Evolutionary conservation across 2,888 invertebrate genomes (phyloP).

Genomic region (Notodonta dromedarius): DNA sequence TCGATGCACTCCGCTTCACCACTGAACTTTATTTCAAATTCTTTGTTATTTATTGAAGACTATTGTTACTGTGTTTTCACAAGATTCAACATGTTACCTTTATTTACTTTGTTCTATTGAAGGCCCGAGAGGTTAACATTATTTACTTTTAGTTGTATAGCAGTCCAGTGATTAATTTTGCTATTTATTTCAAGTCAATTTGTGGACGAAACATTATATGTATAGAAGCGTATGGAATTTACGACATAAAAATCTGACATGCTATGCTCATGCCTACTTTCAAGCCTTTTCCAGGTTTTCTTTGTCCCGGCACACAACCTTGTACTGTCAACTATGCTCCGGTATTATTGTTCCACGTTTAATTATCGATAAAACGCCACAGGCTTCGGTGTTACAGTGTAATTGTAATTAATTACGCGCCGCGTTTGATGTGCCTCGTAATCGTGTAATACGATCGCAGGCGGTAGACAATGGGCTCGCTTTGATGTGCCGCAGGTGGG

Average conservation of each 20-base stretch:
- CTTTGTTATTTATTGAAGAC: neutral
- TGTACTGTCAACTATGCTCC: neutral
- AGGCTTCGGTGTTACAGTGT: conserved; percentile 15
- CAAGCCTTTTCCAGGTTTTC: too few relatives aligned
- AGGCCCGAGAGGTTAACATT: neutral
- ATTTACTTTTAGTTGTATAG: too few relatives aligned
- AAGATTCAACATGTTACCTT: neutral
- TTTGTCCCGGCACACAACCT: too few relatives aligned
- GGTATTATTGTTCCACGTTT: conserved; percentile 9
- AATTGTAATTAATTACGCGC: conserved; percentile 21
- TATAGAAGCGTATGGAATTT: too few relatives aligned
- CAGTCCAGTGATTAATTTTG: too few relatives aligned
- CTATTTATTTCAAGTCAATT: too few relatives aligned
- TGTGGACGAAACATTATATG: neutral
- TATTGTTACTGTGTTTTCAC: neutral
- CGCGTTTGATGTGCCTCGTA: conserved; percentile 18
- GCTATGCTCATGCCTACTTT: too few relatives aligned
- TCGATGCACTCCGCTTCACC: conserved; percentile 39
- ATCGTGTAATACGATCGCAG: conserved; percentile 23
- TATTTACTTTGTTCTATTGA: neutral
- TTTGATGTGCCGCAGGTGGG: conserved; percentile 21
- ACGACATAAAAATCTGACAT: too few relatives aligned
- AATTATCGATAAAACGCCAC: conserved; percentile 13
- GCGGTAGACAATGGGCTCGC: conserved; percentile 17
- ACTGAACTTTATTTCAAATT: conserved; percentile 1